phyloP scores from a whole-genome alignment of 2,113 vertebrate genomes.

The Oriolus oriolus region DNA sequence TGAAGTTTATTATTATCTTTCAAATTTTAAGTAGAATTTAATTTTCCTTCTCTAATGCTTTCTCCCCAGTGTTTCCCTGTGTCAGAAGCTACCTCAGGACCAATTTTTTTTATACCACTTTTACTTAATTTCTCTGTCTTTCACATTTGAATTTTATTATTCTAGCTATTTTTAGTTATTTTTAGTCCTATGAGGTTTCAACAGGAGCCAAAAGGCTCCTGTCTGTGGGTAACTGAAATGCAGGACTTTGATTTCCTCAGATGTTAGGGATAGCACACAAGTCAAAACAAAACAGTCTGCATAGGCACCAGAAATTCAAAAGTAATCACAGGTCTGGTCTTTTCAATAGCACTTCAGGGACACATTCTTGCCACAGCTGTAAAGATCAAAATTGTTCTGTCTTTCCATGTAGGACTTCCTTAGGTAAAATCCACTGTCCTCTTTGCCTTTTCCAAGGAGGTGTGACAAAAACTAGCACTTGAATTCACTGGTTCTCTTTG shows the following conservation, averaged over 20 bases:
- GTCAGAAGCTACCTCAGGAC: neutral
- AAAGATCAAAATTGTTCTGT: neutral
- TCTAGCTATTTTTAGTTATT: neutral
- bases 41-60: neutral
- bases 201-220: neutral
- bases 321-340: neutral
- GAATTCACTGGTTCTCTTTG: neutral
- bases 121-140: neutral
- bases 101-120: neutral
- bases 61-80: neutral
- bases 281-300: neutral
- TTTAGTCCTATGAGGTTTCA: neutral
- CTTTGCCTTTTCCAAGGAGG: neutral
- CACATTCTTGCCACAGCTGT: neutral
- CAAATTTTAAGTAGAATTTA: neutral
- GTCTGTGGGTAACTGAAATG: neutral
- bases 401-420: neutral
- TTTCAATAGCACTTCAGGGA: neutral
- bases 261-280: neutral
- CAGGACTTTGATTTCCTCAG: neutral
- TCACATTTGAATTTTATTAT: neutral
- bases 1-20: neutral
- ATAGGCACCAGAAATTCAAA: neutral
- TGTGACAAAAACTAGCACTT: neutral
- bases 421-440: neutral